A percentile compares a stretch with the other conserved stretches of the same genome.
Evolutionary conservation across 2,888 invertebrate genomes (phyloP).

Genomic region (Lydus trimaculatus): DNA sequence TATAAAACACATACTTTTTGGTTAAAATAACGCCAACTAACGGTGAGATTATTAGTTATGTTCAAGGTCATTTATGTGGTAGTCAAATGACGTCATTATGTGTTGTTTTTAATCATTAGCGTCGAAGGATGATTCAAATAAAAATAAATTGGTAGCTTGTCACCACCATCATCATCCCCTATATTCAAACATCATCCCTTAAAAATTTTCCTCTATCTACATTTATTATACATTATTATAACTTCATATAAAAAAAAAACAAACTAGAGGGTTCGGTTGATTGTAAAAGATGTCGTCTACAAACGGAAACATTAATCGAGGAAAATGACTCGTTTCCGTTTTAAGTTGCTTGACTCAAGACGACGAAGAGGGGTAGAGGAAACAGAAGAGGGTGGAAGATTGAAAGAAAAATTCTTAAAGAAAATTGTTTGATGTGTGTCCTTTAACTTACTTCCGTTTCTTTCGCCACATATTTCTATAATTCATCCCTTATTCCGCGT

Average conservation of each 20-base stretch:
- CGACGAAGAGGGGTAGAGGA: neutral
- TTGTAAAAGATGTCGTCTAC: constrained; percentile 10
- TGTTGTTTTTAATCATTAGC: too few species aligned
- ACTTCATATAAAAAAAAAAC: neutral
- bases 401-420: constrained; percentile 6
- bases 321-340: constrained; percentile 15
- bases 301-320: constrained; percentile 16
- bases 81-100: too few species aligned
- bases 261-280: neutral
- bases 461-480: neutral
- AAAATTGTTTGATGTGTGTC: constrained; percentile 13
- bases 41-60: too few species aligned
- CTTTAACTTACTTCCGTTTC: constrained; percentile 5
- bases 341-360: constrained; percentile 8
- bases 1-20: too few species aligned
- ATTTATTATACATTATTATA: neutral
- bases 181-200: too few species aligned
- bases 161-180: neutral
- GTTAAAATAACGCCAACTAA: too few species aligned
- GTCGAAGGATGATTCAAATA: too few species aligned
- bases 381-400: neutral
- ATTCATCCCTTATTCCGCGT: neutral
- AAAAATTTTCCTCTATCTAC: too few species aligned
- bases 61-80: too few species aligned
- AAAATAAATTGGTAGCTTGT: neutral